Percentiles rank a stretch among this genome's conserved stretches.
These are phyloP conservation scores for Anisognathus igniventris DNA, from an alignment of 2,797 vertebrate species.

Conservation along the genomic window DNA sequence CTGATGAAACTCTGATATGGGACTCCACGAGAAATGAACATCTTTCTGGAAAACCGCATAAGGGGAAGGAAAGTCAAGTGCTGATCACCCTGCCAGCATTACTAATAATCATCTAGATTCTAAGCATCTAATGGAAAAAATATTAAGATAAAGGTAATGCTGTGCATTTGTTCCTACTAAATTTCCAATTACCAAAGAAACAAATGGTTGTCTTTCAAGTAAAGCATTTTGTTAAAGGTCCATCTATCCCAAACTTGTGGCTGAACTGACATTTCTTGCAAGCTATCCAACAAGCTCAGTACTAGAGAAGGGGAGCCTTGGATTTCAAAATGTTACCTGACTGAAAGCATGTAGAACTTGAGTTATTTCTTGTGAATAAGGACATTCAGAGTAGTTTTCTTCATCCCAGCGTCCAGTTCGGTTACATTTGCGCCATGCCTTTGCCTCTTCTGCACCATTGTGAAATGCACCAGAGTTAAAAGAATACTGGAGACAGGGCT, in stretches of 20 bases:
- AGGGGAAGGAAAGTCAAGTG: not conserved
- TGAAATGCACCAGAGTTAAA: conserved; percentile 71
- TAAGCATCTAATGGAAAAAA: not conserved
- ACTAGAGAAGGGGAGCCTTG: not conserved
- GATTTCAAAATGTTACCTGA: conserved; percentile 73
- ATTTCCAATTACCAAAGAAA: not conserved
- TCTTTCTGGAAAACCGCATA: not conserved
- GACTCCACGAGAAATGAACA: not conserved
- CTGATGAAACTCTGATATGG: not conserved
- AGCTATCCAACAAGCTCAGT: not conserved
- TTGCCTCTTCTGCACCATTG: conserved; percentile 72
- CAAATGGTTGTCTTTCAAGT: not conserved
- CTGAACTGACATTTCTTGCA: not conserved
- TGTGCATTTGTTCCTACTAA: not conserved
- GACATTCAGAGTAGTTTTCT: conserved; percentile 87
- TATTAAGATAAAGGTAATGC: not conserved
- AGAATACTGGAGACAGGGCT: conserved; percentile 78
- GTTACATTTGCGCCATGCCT: conserved; percentile 87
- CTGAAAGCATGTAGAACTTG: conserved; percentile 86
- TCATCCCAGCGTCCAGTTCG: conserved; percentile 83
- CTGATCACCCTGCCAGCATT: not conserved
- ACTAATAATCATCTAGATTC: not conserved
- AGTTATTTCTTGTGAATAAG: conserved; percentile 85
- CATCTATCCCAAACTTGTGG: not conserved
- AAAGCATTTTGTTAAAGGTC: not conserved